These are phyloP conservation scores for Platichthys flesus DNA, from an alignment of 2,113 vertebrate species.

Conservation along the genomic window DNA sequence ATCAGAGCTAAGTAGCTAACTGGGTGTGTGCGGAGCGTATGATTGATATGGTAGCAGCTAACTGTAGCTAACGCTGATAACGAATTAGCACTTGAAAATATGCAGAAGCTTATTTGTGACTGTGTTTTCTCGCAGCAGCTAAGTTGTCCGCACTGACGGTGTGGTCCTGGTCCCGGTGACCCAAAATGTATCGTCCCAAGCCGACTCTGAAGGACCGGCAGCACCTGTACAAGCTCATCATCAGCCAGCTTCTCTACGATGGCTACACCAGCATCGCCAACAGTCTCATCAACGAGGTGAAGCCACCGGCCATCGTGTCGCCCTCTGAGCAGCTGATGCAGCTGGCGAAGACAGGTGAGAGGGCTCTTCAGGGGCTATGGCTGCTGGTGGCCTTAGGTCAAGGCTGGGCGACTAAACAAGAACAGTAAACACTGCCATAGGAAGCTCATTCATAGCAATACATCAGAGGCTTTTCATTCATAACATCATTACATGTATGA, in stretches of 20 bases:
- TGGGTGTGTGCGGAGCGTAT: background rate
- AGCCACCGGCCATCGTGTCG: conserved; percentile 92
- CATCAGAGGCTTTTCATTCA: too few relatives aligned
- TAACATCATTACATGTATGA: too few relatives aligned
- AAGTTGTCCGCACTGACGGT: background rate
- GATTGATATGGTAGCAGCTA: too few relatives aligned
- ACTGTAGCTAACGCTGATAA: background rate
- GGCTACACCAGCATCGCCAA: conserved; percentile 97
- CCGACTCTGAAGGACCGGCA: conserved; percentile 96
- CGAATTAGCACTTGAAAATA: rapidly evolving
- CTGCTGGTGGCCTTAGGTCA: too few relatives aligned
- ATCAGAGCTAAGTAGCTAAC: background rate
- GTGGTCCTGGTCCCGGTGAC: background rate
- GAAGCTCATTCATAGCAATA: too few relatives aligned
- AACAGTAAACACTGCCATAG: too few relatives aligned
- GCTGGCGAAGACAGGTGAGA: conserved; percentile 93
- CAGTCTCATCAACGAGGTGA: conserved; percentile 93
- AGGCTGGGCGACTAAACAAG: too few relatives aligned
- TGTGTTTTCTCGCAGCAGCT: conserved; percentile 24
- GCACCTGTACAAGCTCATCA: conserved; percentile 96
- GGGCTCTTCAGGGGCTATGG: too few relatives aligned
- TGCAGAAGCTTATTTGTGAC: background rate
- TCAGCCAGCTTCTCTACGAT: conserved; percentile 97
- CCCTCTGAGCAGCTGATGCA: conserved; percentile 98
- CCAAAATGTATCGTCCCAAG: conserved; percentile 93